Base-by-base conservation (phyloP, 2,888 invertebrate species). In the Brachycybe producta region DNA sequence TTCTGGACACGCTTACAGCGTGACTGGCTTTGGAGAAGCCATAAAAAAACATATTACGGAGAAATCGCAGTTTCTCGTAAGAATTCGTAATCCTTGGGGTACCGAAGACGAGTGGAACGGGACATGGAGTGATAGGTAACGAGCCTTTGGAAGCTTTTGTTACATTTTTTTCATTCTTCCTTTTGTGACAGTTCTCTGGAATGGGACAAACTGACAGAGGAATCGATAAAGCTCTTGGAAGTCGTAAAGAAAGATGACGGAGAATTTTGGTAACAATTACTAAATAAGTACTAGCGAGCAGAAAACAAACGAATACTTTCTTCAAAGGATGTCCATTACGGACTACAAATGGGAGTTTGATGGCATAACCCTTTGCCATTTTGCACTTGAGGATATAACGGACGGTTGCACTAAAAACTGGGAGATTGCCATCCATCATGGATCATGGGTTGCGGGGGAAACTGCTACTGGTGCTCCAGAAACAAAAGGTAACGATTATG, bases 1-100 rank as follows among this genome's bases (percentile, higher is more conserved):
- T 55, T 76, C 84, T 36, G 92, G 92, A 0, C 94, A 94, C 70
- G 92, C 92, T 13, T 94, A 94, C 73, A 88, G 87, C 54, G 78
- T 94, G 54, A 94, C 92, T 0, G 77, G 79, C 56, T 82, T 91
- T 13, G 79, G 82, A 60, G 77, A 84, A 64, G 71, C 72, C 57
- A 45, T 49, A 26, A 36, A 21, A 7, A 19, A 3, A 36, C 36
- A 36, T 21, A 19, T 36, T 7, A 36, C 17, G 13, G 21, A 19
- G 36, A 8, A 2, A 36, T 5, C 36, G 2, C 17, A 8, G 11
- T 36, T 7, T 8, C 26, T 42, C 2, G 28, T 42, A 15, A 21
- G 42, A 11, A 42, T 42, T 27, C 42, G 42, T 42, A 42, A 42
- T n/a, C 42, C 42, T 3, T 42, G 42, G 42, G 42, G 42, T 2